These are phyloP conservation scores for Hippocampus mohnikei DNA, from an alignment of 2,113 vertebrate species.

Conservation along the genomic window DNA sequence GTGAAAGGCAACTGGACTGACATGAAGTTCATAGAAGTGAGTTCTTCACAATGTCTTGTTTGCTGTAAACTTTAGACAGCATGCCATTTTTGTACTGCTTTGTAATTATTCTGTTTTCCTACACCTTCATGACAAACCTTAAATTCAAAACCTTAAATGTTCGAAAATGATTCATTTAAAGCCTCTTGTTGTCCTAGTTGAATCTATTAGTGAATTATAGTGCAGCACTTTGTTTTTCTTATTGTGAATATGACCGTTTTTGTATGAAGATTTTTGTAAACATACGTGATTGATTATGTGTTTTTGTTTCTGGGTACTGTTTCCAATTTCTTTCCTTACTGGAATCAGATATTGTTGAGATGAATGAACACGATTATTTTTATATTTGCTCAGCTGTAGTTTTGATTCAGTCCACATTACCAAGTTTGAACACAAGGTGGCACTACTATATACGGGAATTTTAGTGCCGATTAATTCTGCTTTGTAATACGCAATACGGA, in stretches of 20 bases:
- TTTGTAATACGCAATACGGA: neutral
- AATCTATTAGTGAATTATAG: conserved; percentile 3
- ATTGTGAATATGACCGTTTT: conserved; percentile 52
- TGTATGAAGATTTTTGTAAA: conserved; percentile 59
- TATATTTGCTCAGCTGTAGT: conserved; percentile 35
- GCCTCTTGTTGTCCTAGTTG: neutral
- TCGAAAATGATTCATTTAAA: neutral
- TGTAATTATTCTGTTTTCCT: conserved; percentile 19
- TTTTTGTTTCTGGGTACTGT: conserved; percentile 33
- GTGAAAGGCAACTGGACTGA: conserved; percentile 3
- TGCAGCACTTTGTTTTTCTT: conserved; percentile 52
- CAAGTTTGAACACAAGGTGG: conserved; percentile 35
- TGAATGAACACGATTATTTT: conserved; percentile 47
- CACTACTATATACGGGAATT: neutral
- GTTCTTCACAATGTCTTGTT: neutral
- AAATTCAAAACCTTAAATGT: neutral
- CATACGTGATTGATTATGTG: conserved; percentile 18
- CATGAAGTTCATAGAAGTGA: neutral
- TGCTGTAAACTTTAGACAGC: neutral
- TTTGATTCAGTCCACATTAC: conserved; percentile 5
- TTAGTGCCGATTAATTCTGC: neutral
- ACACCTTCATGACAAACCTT: neutral
- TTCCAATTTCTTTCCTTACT: conserved; percentile 17
- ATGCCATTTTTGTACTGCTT: conserved; percentile 19
- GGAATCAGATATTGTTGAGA: conserved; percentile 26